Evolutionary conservation across 2,113 vertebrate genomes (phyloP), one percentile per base, ranked within the genome.

Genomic region (Spizaetus ornatus): DNA sequence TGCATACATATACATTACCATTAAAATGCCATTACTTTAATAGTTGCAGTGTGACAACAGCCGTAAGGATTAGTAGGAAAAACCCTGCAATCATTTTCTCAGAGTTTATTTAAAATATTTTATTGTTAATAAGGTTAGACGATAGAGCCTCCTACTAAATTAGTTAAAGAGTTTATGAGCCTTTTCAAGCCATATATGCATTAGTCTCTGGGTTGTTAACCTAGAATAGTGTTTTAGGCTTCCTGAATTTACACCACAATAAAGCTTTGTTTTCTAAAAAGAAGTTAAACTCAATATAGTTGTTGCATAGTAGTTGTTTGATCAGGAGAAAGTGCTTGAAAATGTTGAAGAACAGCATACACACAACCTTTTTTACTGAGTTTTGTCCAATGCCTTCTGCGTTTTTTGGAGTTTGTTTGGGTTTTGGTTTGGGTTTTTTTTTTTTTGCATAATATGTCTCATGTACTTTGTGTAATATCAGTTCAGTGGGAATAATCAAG

Each of bases 121-220:
- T 89, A 47, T 86, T 65, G 38, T 65, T 97, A 76, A 80, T 95
- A 92, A 80, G 16, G 16, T 59, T 76, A 58, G 43, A 88, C 16
- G 36, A 50, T 36, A 42, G 55, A 87, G 52, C 48, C 16, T 20
- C 50, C 81, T 91, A 31, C 42, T 88, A 63, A 93, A 88, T 74
- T 85, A 91, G 34, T 69, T 95, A 55, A 94, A 52, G 81, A 72
- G 86, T 95, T 84, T 88, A 87, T 86, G 92, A 91, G 52, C 23
- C 62, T 97, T 90, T 76, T n/a, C 65, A 95, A 93, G 58, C 34
- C 16, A 40, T 72, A 34, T 38, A 91, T 65, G 50, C 48, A 59
- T 90, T 88, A 89, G 43, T 69, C 22, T 82, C 82, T 88, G 45
- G 61, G 36, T 71, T 89, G 56, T 97, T 96, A 96, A 97, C 25